These are phyloP conservation scores for Pocota personata DNA, from an alignment of 2,888 invertebrate genomes.

Conservation along the genomic window DNA sequence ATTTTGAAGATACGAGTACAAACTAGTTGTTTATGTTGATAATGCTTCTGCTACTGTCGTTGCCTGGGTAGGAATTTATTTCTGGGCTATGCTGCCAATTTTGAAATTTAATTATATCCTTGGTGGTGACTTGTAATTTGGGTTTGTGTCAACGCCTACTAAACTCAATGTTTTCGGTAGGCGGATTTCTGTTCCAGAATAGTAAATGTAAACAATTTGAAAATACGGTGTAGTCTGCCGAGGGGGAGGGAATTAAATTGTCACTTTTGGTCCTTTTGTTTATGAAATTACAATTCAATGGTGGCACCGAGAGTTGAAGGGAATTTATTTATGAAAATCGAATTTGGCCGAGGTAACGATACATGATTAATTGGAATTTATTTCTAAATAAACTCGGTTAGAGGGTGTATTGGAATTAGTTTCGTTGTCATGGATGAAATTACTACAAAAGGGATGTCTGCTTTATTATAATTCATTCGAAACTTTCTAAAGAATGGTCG, in stretches of 20 bases:
- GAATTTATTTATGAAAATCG: neutral
- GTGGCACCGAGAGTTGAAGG: too few relatives aligned
- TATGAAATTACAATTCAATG: neutral
- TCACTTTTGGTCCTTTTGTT: neutral
- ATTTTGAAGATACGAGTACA: slow-evolving; percentile 31
- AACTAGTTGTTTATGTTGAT: slow-evolving; percentile 11
- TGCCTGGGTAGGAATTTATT: neutral
- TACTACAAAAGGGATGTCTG: too few relatives aligned
- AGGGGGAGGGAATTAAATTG: slow-evolving; percentile 31
- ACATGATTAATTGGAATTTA: neutral
- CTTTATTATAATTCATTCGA: too few relatives aligned
- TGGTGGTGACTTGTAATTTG: slow-evolving; percentile 9
- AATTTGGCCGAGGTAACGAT: neutral
- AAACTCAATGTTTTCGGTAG: neutral
- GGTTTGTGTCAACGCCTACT: neutral
- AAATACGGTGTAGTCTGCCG: neutral
- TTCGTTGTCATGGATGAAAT: too few relatives aligned
- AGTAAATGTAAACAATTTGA: slow-evolving; percentile 6
- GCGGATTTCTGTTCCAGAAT: neutral
- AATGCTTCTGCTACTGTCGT: neutral
- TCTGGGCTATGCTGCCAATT: neutral
- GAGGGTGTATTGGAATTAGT: neutral
- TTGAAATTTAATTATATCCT: slow-evolving; percentile 20
- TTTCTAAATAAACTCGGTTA: neutral
- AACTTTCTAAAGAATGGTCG: too few relatives aligned